phyloP scores from a whole-genome alignment of 2,888 invertebrate genomes.

The Molanna angustata region DNA sequence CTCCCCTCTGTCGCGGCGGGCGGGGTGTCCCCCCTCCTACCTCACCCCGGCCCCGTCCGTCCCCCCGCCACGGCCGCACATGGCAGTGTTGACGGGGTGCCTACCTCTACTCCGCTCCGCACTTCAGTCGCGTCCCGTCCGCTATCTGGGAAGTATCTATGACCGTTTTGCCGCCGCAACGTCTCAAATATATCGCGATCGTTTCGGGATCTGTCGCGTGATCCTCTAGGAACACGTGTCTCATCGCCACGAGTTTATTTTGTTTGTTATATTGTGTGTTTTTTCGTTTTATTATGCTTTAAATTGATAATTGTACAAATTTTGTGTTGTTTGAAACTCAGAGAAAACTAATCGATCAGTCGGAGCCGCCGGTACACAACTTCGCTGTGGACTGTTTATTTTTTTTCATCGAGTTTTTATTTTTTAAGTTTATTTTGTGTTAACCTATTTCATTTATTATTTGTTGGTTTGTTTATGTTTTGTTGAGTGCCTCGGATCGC shows the following conservation, averaged over 20 bases:
- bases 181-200: slow-evolving; percentile 17
- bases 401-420: background rate
- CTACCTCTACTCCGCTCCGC: slow-evolving; percentile 20
- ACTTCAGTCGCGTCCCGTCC: slow-evolving; percentile 35
- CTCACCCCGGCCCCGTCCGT: slow-evolving; percentile 11
- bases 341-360: background rate
- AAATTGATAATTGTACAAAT: background rate
- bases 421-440: slow-evolving; percentile 22
- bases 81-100: slow-evolving; percentile 31
- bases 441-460: slow-evolving; percentile 19
- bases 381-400: background rate
- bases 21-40: slow-evolving; percentile 9
- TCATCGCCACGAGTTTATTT: slow-evolving; percentile 9
- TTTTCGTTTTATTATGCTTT: background rate
- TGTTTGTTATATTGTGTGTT: slow-evolving; percentile 5
- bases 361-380: background rate
- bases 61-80: slow-evolving; percentile 38
- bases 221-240: slow-evolving; percentile 11
- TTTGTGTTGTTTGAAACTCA: slow-evolving; percentile 4
- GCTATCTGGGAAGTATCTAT: slow-evolving; percentile 29
- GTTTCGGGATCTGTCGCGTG: slow-evolving; percentile 5
- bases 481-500: slow-evolving; percentile 30
- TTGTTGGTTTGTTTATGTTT: slow-evolving; percentile 27
- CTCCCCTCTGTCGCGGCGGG: background rate
- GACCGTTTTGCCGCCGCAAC: too few relatives aligned